phyloP scores from a whole-genome alignment of 2,888 invertebrate genomes.

The Lathronympha strigana region DNA sequence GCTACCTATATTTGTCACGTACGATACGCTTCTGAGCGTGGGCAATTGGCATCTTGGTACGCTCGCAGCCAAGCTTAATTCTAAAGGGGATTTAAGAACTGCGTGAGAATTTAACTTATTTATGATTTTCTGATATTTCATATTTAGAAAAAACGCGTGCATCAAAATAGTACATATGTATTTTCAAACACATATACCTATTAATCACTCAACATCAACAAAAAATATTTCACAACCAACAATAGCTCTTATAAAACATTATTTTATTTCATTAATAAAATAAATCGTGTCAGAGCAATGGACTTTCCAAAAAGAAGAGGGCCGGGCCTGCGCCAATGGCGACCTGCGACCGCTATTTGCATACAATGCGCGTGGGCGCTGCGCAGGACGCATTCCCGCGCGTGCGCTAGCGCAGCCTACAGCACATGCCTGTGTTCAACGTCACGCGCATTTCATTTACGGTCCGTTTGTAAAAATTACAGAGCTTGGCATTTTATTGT shows the following conservation, averaged over 20 bases:
- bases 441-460: slow-evolving; percentile 19
- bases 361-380: slow-evolving; percentile 82
- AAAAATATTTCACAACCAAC: slow-evolving; percentile 7
- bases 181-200: not conserved
- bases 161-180: not conserved
- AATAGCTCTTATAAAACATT: slow-evolving; percentile 25
- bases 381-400: slow-evolving; percentile 67
- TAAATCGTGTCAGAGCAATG: slow-evolving; percentile 42
- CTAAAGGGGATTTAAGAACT: too few species aligned
- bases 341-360: slow-evolving; percentile 83
- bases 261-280: slow-evolving; percentile 39
- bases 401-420: slow-evolving; percentile 46
- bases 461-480: slow-evolving; percentile 9
- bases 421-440: slow-evolving; percentile 30
- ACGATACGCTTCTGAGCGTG: too few species aligned
- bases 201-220: not conserved
- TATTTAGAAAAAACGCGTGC: not conserved
- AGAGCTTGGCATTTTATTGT: not conserved
- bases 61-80: too few species aligned
- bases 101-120: too few species aligned
- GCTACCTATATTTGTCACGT: too few species aligned
- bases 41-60: too few species aligned
- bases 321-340: slow-evolving; percentile 58
- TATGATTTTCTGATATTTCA: not conserved
- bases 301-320: slow-evolving; percentile 45